Evolutionary conservation across 2,888 invertebrate genomes (phyloP), one percentile per base, ranked within the genome.

Genomic region (Pheosia gnoma): DNA sequence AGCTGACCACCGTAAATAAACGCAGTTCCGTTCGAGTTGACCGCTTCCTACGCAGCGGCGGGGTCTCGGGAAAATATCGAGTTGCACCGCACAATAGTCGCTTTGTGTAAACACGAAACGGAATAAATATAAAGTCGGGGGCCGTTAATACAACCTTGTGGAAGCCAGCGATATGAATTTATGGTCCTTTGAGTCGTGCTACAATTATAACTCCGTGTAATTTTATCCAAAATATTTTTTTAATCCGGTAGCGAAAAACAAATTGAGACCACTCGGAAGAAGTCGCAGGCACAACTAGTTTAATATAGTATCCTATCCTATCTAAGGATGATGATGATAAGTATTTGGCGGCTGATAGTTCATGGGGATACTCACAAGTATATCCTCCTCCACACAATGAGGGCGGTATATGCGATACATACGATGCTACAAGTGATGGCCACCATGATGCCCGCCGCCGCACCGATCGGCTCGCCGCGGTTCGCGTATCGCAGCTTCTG

Each of bases 381-480:
- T 82, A 90, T 87, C 75, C 90, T 79, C 70, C 91, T 84, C 92
- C 91, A 93, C 5, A 92, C 86, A 54, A 93, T 82, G 61, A 93
- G 89, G 0, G 85, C 82, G 11, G 86, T 85, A 81, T 93, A 93
- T 2, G 90, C 91, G 68, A 91, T 69, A 65, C 85, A 85, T 6
- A 93, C 89, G 68, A 93, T 87, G 71, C 81, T 86, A 80, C 88
- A 88, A 3, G 92, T 93, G 67, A 90, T 84, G 37, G 88, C 79
- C 4, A 93, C 85, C 92, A 93, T 92, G 75, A 93, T 89, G 39
- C 88, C 91, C 0, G 92, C 93, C 0, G 91, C 92, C 4, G 84
- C 78, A 6, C 88, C 90, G 41, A 88, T 76, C 0, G 89, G 87
- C 71, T 89, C 90, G 4, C 86, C 83, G 3, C 85, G 75, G 6